These are phyloP conservation scores for Nerophis lumbriciformis DNA, from an alignment of 2,113 vertebrate species.

Conservation along the genomic window DNA sequence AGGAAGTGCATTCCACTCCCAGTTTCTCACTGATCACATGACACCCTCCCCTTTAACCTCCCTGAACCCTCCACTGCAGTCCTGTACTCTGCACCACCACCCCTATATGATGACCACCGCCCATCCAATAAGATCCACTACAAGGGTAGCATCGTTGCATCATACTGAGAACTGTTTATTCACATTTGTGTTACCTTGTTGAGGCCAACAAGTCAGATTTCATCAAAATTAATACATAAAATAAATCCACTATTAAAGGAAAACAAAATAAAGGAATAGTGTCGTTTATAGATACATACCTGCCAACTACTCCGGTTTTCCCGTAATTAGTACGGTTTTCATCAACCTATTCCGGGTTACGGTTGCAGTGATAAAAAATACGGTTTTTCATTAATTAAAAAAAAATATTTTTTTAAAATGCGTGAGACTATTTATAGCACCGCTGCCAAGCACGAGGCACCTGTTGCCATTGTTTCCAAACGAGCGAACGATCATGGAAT, in stretches of 20 bases:
- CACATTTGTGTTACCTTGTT: neutral
- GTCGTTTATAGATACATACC: too few relatives aligned
- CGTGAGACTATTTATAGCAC: too few relatives aligned
- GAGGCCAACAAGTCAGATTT: neutral
- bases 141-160: neutral
- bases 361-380: too few relatives aligned
- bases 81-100: neutral
- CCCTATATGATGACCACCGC: neutral
- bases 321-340: too few relatives aligned
- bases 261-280: neutral
- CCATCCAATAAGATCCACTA: neutral
- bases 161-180: neutral
- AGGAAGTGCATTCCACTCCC: constrained; percentile 65
- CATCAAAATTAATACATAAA: neutral
- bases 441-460: too few relatives aligned
- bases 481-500: too few relatives aligned
- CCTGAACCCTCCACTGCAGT: neutral
- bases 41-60: constrained; percentile 41
- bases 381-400: too few relatives aligned
- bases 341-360: too few relatives aligned
- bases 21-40: constrained; percentile 55
- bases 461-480: too few relatives aligned
- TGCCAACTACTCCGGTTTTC: too few relatives aligned
- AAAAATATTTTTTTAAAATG: too few relatives aligned
- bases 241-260: neutral